Evolutionary conservation across 2,888 invertebrate species (phyloP).

Genomic region (Penaeus monodon): DNA sequence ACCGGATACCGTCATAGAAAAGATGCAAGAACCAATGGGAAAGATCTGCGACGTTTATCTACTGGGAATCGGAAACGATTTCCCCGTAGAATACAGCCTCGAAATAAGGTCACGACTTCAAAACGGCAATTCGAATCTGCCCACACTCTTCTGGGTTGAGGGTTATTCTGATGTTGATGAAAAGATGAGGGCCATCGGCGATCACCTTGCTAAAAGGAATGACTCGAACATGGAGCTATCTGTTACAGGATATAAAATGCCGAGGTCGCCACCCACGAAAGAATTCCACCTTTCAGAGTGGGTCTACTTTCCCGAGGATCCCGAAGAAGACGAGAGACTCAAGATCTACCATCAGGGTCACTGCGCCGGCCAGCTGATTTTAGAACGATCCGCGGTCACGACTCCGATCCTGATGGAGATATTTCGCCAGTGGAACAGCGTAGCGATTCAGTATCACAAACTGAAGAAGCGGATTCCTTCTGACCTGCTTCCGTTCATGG

Average conservation of each 20-base stretch:
- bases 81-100: conserved; percentile 53
- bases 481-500: neutral
- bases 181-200: conserved; percentile 15
- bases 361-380: neutral
- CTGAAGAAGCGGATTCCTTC: neutral
- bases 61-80: conserved; percentile 30
- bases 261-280: conserved; percentile 17
- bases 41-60: conserved; percentile 41
- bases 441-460: no score
- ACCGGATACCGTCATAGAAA: conserved; percentile 27
- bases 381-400: no score
- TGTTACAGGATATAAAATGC: no score
- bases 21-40: conserved; percentile 13
- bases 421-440: no score
- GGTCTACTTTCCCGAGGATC: conserved; percentile 27
- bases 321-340: neutral
- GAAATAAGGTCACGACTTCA: conserved; percentile 51
- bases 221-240: no score
- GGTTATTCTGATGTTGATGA: neutral
- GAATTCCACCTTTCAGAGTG: conserved; percentile 37
- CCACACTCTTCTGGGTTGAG: conserved; percentile 52
- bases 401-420: neutral
- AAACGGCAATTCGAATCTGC: conserved; percentile 48
- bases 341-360: neutral
- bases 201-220: neutral